Evolutionary conservation across 2,888 invertebrate genomes (phyloP).

Genomic region (Drosophila glabriapex): DNA sequence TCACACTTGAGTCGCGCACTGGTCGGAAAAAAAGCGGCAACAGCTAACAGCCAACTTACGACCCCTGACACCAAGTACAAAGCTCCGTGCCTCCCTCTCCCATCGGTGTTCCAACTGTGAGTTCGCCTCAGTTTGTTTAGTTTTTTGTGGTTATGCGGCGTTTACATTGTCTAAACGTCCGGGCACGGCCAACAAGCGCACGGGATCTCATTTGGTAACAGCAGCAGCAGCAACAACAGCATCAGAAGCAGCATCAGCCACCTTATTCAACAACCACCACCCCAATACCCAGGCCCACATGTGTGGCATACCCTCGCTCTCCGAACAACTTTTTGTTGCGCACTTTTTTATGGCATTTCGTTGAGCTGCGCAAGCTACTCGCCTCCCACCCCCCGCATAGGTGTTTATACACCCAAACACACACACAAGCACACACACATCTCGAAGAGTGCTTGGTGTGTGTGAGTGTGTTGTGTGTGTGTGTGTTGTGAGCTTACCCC

Average conservation of each 20-base stretch:
- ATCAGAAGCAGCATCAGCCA: not conserved
- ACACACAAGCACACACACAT: slow-evolving; percentile 19
- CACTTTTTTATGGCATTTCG: slow-evolving; percentile 74
- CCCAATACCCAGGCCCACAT: slow-evolving; percentile 6
- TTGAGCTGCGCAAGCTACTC: slow-evolving; percentile 48
- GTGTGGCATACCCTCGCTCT: slow-evolving; percentile 1
- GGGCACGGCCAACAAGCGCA: slow-evolving; percentile 62
- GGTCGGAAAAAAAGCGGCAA: slow-evolving; percentile 24
- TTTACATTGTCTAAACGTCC: slow-evolving; percentile 80
- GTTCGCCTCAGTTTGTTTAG: slow-evolving; percentile 68
- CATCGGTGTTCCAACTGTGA: not conserved
- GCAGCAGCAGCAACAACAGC: not conserved
- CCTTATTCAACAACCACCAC: not conserved
- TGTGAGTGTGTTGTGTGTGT: slow-evolving; percentile 7
- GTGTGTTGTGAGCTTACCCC: slow-evolving; percentile 47
- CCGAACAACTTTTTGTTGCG: slow-evolving; percentile 67
- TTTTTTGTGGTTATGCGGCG: slow-evolving; percentile 69
- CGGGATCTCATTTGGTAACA: slow-evolving; percentile 58
- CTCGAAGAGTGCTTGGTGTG: slow-evolving; percentile 17
- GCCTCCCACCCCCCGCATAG: slow-evolving; percentile 41
- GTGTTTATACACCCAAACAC: slow-evolving; percentile 60
- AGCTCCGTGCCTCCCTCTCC: not conserved
- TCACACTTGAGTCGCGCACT: slow-evolving; percentile 66
- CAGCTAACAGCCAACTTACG: slow-evolving; percentile 1
- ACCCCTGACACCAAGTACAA: slow-evolving; percentile 2